phyloP scores from a whole-genome alignment of 2,113 vertebrate species.

The Anoura caudifer region DNA sequence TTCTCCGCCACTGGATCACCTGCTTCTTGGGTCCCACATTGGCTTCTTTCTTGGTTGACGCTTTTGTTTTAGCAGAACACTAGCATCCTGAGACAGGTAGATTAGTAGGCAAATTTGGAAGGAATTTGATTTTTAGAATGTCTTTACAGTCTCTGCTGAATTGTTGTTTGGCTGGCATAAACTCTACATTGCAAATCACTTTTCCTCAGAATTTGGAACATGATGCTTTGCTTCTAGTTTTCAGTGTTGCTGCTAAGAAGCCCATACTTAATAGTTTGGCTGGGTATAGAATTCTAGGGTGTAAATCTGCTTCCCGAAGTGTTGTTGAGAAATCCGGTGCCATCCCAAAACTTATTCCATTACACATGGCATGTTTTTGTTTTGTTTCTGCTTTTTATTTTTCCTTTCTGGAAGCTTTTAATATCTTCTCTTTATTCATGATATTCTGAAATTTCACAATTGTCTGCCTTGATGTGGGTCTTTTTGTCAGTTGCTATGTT shows the following conservation, averaged over 20 bases:
- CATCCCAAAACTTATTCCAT: not conserved
- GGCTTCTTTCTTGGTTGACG: not conserved
- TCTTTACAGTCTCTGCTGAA: not conserved
- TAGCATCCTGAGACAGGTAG: not conserved
- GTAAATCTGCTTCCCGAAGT: not conserved
- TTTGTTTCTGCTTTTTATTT: not conserved
- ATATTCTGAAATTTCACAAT: conserved; percentile 33
- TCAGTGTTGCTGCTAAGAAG: not conserved
- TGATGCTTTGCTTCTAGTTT: not conserved
- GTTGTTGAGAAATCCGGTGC: not conserved
- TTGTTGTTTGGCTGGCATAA: not conserved
- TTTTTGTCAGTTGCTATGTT: conserved; percentile 1
- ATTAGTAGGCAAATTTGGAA: not conserved
- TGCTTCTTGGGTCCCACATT: not conserved
- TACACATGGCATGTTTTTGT: not conserved
- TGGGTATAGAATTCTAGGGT: conserved; percentile 48
- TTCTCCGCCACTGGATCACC: not conserved
- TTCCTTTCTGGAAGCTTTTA: conserved; percentile 28
- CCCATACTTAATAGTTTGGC: not conserved
- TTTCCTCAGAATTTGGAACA: not conserved
- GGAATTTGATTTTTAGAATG: not conserved
- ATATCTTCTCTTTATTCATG: not conserved
- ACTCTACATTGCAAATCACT: not conserved
- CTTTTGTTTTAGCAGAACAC: not conserved
- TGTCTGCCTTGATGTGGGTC: conserved; percentile 12